phyloP scores from a whole-genome alignment of 2,113 vertebrate species.

The Cyrtonyx montezumae region DNA sequence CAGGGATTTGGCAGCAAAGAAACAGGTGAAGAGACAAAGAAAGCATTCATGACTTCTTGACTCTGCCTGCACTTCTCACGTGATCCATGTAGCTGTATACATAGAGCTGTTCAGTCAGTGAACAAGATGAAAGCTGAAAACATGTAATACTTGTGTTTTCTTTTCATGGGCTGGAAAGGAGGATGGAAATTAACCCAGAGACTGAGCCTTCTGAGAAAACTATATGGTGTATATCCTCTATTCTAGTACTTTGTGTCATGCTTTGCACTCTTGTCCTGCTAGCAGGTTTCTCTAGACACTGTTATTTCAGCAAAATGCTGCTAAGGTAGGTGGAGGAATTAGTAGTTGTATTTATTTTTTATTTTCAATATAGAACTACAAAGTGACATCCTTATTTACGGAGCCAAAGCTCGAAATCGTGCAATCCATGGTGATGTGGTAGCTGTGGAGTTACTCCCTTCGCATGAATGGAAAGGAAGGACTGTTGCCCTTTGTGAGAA shows the following conservation, averaged over 20 bases:
- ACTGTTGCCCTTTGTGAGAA: slow-evolving; percentile 84
- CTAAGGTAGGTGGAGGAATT: no score
- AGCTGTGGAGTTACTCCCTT: slow-evolving; percentile 86
- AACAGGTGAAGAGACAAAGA: slow-evolving; percentile 76
- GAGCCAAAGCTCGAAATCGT: slow-evolving; percentile 89
- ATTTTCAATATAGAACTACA: slow-evolving; percentile 77
- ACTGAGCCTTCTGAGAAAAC: background rate
- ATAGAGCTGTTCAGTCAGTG: background rate
- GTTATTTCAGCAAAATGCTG: background rate
- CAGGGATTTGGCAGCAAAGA: slow-evolving; percentile 84
- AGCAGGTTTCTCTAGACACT: background rate
- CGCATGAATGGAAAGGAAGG: slow-evolving; percentile 88
- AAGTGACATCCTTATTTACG: slow-evolving; percentile 85
- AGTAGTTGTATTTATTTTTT: background rate
- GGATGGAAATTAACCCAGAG: background rate
- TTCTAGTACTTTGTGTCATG: background rate
- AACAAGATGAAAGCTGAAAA: background rate
- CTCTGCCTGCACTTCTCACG: background rate
- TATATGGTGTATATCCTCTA: background rate
- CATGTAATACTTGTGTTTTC: background rate
- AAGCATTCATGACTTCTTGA: background rate
- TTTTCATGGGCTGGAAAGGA: background rate
- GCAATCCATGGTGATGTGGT: slow-evolving; percentile 90
- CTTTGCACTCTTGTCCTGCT: background rate
- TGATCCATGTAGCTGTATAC: background rate